Evolutionary conservation across 2,113 vertebrate species (phyloP).

Genomic region (Zeus faber): DNA sequence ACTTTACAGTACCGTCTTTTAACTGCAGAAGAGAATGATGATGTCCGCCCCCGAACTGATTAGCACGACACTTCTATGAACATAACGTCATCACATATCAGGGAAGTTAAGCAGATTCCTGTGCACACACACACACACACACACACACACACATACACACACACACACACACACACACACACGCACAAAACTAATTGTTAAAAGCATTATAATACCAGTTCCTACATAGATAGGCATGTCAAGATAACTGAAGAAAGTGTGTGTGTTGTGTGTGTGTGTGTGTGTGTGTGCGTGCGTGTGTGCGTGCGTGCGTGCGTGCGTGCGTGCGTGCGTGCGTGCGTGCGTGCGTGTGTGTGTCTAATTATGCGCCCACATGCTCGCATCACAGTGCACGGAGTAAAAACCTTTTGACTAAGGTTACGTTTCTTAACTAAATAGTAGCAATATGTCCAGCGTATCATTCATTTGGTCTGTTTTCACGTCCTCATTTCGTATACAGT

Average conservation of each 20-base stretch:
- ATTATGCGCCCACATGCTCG: no score
- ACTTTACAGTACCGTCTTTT: not conserved
- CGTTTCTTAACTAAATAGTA: no score
- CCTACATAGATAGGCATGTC: no score
- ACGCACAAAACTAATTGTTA: not conserved
- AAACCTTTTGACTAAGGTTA: no score
- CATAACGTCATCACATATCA: no score
- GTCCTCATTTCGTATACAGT: no score
- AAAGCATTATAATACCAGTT: not conserved
- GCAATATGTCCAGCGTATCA: no score
- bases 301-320: conserved; percentile 8
- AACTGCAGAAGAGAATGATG: not conserved
- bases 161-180: not conserved
- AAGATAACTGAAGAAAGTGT: not conserved
- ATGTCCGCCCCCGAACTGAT: no score
- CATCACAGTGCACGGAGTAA: no score
- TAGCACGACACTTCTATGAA: no score
- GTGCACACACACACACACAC: not conserved
- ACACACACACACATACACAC: not conserved
- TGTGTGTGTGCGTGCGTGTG: conserved; percentile 25
- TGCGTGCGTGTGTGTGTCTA: conserved; percentile 14
- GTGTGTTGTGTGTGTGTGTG: conserved; percentile 11
- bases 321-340: conserved; percentile 2
- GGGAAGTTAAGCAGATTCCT: not conserved
- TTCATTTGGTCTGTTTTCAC: no score